Base-by-base conservation (phyloP, 2,888 invertebrate genomes). In the Lacanobia oleracea region DNA sequence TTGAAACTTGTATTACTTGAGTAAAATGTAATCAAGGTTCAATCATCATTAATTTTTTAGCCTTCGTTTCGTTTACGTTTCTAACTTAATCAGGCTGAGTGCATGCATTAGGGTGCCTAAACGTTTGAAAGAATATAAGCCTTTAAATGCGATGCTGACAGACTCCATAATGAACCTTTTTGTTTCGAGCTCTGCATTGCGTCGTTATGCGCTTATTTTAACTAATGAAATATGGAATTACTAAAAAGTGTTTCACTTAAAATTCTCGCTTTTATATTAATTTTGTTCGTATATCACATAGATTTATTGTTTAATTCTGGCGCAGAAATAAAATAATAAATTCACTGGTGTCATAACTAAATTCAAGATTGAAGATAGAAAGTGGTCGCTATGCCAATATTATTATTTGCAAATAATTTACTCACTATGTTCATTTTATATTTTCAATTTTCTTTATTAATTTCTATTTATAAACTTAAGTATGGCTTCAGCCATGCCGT, bases 101-200 rank as follows among this genome's bases (percentile, higher is more conserved):
- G 74, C 62, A 72, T 75, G 68, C 56, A 80, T 80, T 72, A 76
- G 60, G 40, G 37, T 57, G 62, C 40, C n/a, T 54, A 62, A 79
- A 50, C 59, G 50, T 72, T 70, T 69, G 21, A 23, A 75, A 68
- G 56, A 68, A 64, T 64, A 40, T 45, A 69, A 67, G 69, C 57
- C 23, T 72, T 66, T 59, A 54, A 61, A 73, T 21, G 37, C 51
- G 51, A 40, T 53, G 66, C 53, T 69, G 65, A 75, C 63, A 75
- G 64, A 72, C 51, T 74, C 54, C 21, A n/a, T 72, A 69, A 84
- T 67, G 48, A 82, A 66, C 57, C 43, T 66, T 64, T 81, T 82
- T 72, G 79, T 79, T 61, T 53, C 21, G 21, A 56, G 74, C 23
- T 82, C 79, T 82, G 82, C 82, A 79, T 65, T 79, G 79, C 79